Conservation (phyloP, 2,888 invertebrate species). For the Phania funesta region DNA sequence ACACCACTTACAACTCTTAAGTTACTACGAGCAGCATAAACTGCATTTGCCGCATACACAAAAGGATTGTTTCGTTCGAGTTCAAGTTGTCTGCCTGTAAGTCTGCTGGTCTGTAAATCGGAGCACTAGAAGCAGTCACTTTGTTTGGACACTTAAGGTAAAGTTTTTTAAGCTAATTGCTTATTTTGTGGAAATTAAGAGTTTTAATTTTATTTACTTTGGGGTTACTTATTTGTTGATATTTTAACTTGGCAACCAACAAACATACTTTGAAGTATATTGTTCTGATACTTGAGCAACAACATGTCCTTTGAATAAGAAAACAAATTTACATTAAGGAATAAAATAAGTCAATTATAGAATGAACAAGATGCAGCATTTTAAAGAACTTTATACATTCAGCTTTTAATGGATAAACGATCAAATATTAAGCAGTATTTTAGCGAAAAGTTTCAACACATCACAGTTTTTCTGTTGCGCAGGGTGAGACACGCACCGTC, state of each 20-base stretch:
- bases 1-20: neutral
- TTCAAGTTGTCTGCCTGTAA: constrained; percentile 60
- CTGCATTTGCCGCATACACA: constrained; percentile 47
- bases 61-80: constrained; percentile 59
- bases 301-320: constrained; percentile 22
- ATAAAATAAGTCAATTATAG: neutral
- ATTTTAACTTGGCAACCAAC: constrained; percentile 39
- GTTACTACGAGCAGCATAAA: constrained; percentile 28
- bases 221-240: constrained; percentile 68
- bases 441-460: neutral
- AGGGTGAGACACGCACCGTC: too few relatives aligned
- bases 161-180: constrained; percentile 79
- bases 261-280: constrained; percentile 11
- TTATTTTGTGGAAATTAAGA: constrained; percentile 80
- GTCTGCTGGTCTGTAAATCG: constrained; percentile 52
- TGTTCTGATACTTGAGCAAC: constrained; percentile 26
- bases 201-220: constrained; percentile 79
- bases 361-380: neutral
- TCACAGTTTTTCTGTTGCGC: too few relatives aligned
- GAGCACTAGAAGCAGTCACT: constrained; percentile 65
- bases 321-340: neutral
- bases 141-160: constrained; percentile 79
- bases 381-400: neutral
- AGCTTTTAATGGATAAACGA: neutral
- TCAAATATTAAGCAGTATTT: neutral